Evolutionary conservation across 1,140 invertebrate species (phyloP), one percentile per base, ranked within the genome.

Genomic region (Drosophila bocki): DNA sequence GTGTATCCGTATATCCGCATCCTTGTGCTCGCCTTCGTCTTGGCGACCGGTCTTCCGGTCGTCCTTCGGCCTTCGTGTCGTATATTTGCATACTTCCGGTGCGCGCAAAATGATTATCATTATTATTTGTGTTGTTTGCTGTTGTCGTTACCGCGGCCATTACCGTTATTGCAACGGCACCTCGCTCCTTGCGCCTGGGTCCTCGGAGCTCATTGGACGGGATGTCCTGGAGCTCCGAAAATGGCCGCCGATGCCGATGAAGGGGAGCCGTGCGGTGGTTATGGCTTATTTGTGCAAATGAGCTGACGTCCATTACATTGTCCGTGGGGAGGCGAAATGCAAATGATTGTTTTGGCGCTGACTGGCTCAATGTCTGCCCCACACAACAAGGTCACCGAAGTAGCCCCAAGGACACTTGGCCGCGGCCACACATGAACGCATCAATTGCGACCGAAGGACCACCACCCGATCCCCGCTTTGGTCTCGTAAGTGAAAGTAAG

Each of bases 81-180:
- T 90, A 88, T 88, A 90, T 88, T 88, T 88, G 85, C 84, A 88
- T 90, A 88, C 85, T 88, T 88, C 84, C 85, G 81, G 74, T 77
- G 75, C 87, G 78, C 84, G 84, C 85, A 69, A 90, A 90, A 88
- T 88, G 84, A 88, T 88, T 90, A 88, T 88, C 84, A 88, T 88
- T 88, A 88, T 88, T 88, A 90, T 88, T 84, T 88, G 82, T 84
- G 84, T 80, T 88, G 84, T 84, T 87, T 87, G 82, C 83, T 74
- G 80, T 74, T 70, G 84, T 86, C 83, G 85, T 87, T 88, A 87
- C 86, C 84, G 84, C 82, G 65, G 64, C 80, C 77, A 87, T 87
- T 90, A 88, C 78, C 78, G 81, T 88, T 88, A 88, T 88, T 84
- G 81, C 81, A 84, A 59, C 80, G 67, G 70, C 80, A 79, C 75